Percentiles rank a stretch among this genome's conserved stretches.
Evolutionary conservation across 2,797 vertebrate genomes (phyloP).

Genomic region (Tachyglossus aculeatus): DNA sequence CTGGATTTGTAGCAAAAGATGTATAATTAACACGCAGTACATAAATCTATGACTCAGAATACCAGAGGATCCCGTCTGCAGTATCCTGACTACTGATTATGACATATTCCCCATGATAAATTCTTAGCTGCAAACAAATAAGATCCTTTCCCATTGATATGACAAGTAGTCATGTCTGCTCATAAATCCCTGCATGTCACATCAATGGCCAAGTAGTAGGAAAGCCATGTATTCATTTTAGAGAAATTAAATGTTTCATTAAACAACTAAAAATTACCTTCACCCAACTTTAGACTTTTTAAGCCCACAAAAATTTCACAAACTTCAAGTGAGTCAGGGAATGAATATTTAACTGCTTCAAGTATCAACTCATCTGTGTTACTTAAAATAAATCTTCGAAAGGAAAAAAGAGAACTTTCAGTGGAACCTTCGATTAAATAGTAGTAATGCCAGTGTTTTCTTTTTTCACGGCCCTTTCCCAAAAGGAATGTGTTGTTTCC

Average conservation of each 20-base stretch:
- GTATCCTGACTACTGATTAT: too few species aligned
- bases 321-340: not conserved
- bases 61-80: too few species aligned
- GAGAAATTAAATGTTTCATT: too few species aligned
- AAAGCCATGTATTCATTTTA: too few species aligned
- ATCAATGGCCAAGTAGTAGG: too few species aligned
- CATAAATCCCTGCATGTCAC: too few species aligned
- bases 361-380: not conserved
- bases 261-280: slow-evolving; percentile 2
- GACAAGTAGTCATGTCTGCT: too few species aligned
- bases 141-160: too few species aligned
- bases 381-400: slow-evolving; percentile 1
- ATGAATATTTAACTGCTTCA: not conserved
- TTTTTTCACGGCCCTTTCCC: not conserved
- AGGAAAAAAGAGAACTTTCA: not conserved
- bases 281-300: slow-evolving; percentile 5
- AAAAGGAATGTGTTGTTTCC: too few species aligned
- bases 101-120: too few species aligned
- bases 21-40: not conserved
- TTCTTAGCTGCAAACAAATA: too few species aligned
- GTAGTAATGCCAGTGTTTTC: not conserved
- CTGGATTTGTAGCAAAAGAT: slow-evolving; percentile 4
- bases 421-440: slow-evolving; percentile 9
- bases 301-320: not conserved
- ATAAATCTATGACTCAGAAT: too few species aligned